These are phyloP conservation scores for Myioborus miniatus DNA, from an alignment of 2,797 vertebrate species.

Conservation along the genomic window DNA sequence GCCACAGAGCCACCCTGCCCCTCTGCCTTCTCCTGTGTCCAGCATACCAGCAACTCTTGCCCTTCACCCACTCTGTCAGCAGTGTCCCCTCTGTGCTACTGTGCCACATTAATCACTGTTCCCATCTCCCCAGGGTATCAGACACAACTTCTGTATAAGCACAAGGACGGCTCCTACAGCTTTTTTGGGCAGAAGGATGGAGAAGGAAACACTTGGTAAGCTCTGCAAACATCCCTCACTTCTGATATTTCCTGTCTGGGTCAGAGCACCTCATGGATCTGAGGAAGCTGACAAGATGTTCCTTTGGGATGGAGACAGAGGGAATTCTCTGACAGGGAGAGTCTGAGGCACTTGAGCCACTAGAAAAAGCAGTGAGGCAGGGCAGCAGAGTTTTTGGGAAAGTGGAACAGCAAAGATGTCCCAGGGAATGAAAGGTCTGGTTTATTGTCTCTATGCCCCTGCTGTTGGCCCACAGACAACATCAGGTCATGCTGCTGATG, in stretches of 20 bases:
- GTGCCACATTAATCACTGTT: background rate
- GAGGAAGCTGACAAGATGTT: background rate
- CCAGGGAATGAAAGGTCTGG: background rate
- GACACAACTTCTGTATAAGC: slow-evolving; percentile 56
- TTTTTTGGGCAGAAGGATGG: slow-evolving; percentile 42
- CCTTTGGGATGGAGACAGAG: background rate
- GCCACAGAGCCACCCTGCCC: background rate
- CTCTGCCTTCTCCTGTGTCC: background rate
- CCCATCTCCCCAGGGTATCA: slow-evolving; percentile 45
- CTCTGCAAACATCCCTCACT: background rate
- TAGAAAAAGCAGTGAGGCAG: background rate
- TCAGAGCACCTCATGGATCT: background rate
- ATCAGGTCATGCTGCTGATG: background rate
- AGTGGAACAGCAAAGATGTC: background rate
- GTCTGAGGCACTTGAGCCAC: background rate
- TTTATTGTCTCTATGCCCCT: background rate
- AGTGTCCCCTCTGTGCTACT: background rate
- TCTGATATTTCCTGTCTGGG: background rate
- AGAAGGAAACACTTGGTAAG: slow-evolving; percentile 66
- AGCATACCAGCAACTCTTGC: fast-evolving
- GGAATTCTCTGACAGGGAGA: background rate
- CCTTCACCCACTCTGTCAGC: background rate
- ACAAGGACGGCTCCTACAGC: slow-evolving; percentile 63
- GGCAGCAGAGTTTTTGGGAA: background rate
- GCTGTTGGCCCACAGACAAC: background rate